phyloP scores from a whole-genome alignment of 2,113 vertebrate species.

The Donacobius atricapilla region DNA sequence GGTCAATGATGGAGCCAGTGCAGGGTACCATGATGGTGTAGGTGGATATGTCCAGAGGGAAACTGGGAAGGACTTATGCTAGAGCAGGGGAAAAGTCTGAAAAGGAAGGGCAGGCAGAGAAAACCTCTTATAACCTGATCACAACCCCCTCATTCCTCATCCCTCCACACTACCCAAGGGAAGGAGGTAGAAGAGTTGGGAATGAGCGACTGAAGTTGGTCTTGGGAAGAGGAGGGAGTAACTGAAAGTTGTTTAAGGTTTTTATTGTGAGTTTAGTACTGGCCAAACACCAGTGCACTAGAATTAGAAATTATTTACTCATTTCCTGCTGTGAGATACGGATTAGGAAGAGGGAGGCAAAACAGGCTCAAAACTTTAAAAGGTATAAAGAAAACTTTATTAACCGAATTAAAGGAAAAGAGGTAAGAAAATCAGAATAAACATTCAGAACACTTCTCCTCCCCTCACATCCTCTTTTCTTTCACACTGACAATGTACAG shows the following conservation, averaged over 20 bases:
- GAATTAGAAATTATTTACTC: neutral
- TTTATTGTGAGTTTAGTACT: neutral
- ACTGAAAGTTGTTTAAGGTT: neutral
- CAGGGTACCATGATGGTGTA: rapidly evolving
- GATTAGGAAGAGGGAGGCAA: neutral
- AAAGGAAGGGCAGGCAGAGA: neutral
- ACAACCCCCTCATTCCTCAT: rapidly evolving
- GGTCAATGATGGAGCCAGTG: rapidly evolving
- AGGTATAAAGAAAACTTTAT: neutral
- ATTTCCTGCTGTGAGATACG: neutral
- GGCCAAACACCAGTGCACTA: neutral
- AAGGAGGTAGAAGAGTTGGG: neutral
- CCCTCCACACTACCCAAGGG: rapidly evolving
- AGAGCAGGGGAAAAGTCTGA: neutral
- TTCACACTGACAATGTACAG: neutral
- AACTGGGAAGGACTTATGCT: neutral
- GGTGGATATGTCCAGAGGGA: neutral
- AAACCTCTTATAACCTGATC: neutral
- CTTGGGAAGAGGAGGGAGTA: neutral
- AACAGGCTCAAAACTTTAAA: neutral
- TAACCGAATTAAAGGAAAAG: neutral
- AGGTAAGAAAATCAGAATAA: neutral
- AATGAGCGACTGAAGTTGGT: neutral
- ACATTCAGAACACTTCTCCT: neutral
- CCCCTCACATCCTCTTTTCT: neutral